These are phyloP conservation scores for Sternarchorhynchus goeldii DNA, from an alignment of 2,797 vertebrate species.

Conservation along the genomic window DNA sequence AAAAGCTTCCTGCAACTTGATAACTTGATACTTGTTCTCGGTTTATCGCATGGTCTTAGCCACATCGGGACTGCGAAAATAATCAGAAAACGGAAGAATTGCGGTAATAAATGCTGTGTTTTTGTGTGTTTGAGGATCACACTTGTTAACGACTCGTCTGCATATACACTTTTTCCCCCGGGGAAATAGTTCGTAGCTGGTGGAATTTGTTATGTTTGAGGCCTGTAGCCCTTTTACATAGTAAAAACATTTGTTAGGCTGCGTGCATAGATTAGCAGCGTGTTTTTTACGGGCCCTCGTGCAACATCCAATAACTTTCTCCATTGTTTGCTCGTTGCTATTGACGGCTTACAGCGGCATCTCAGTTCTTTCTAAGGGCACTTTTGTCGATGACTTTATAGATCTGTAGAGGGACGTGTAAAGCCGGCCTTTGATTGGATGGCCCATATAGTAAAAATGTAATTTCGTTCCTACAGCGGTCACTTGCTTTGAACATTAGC, in stretches of 20 bases:
- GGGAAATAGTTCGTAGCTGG: constrained; percentile 28
- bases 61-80: constrained; percentile 61
- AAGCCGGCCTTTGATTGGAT: constrained; percentile 75
- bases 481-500: constrained; percentile 87
- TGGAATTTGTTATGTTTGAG: constrained; percentile 17
- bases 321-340: constrained; percentile 48
- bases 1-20: constrained; percentile 80
- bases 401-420: constrained; percentile 70
- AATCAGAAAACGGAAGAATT: constrained; percentile 66
- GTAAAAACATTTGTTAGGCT: constrained; percentile 52
- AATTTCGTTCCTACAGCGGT: constrained; percentile 76
- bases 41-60: constrained; percentile 73
- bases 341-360: constrained; percentile 63
- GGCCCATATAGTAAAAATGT: constrained; percentile 71
- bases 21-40: constrained; percentile 80
- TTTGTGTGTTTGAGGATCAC: constrained; percentile 63
- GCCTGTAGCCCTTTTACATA: constrained; percentile 54
- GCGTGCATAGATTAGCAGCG: constrained; percentile 36
- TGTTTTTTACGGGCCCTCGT: constrained; percentile 49
- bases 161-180: constrained; percentile 70
- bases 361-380: constrained; percentile 75
- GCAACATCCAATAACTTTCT: constrained; percentile 56
- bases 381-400: constrained; percentile 81
- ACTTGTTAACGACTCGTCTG: constrained; percentile 66
- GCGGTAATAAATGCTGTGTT: constrained; percentile 64